Evolutionary conservation across 2,113 vertebrate species (phyloP).

Genomic region (Hypanus sabinus): DNA sequence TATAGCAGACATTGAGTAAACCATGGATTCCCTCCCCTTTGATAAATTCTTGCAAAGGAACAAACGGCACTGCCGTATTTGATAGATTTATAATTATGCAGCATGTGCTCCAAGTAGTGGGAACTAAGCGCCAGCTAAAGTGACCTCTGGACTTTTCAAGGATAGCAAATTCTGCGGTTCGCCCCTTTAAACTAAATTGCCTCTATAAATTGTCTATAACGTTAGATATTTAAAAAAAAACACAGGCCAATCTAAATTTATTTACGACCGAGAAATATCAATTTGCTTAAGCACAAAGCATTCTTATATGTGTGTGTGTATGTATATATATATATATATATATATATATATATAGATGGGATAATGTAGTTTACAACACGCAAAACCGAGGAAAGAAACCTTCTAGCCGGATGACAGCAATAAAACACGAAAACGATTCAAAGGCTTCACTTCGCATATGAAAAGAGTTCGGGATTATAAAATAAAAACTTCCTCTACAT

Average conservation of each 20-base stretch:
- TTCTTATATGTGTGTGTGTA: too few relatives aligned
- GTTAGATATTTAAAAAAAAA: neutral
- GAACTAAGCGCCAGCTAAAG: neutral
- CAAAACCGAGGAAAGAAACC: slow-evolving; percentile 66
- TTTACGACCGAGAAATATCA: slow-evolving; percentile 47
- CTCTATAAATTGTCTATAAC: neutral
- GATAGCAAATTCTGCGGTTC: neutral
- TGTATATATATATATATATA: too few relatives aligned
- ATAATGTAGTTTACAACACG: slow-evolving; percentile 66
- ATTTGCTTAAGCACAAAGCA: too few relatives aligned
- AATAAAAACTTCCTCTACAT: slow-evolving; percentile 34
- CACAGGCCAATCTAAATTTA: neutral
- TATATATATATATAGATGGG: slow-evolving; percentile 65
- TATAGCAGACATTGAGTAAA: neutral
- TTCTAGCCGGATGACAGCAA: slow-evolving; percentile 61
- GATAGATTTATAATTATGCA: neutral
- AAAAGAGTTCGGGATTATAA: slow-evolving; percentile 49
- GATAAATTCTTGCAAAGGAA: neutral
- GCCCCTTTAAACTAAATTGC: neutral
- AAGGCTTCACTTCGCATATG: slow-evolving; percentile 51
- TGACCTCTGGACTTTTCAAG: neutral
- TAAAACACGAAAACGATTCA: slow-evolving; percentile 74
- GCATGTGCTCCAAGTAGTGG: neutral
- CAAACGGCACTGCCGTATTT: neutral
- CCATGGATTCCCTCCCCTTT: neutral